phyloP scores from a whole-genome alignment of 2,113 vertebrate genomes.

The Equus przewalskii region DNA sequence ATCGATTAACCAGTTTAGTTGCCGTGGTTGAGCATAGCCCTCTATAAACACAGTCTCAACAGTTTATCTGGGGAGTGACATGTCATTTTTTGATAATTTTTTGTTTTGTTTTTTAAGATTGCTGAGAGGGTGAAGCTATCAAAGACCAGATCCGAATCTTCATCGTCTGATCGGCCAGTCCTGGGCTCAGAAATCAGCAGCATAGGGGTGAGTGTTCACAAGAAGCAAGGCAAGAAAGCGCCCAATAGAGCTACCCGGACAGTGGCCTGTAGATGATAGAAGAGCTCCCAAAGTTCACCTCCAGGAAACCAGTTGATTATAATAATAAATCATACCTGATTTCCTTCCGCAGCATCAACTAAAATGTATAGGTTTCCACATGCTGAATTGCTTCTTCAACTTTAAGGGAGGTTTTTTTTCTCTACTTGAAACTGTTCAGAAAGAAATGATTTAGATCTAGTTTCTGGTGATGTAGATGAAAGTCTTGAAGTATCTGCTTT shows the following conservation, averaged over 20 bases:
- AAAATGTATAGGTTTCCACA: background rate
- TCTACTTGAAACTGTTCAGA: background rate
- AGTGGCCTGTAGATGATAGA: rapidly evolving
- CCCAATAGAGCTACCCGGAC: background rate
- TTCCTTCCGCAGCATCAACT: slow-evolving; percentile 4
- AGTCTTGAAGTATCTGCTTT: background rate
- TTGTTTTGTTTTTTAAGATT: slow-evolving; percentile 87
- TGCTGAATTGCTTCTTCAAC: background rate
- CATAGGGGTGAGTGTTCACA: slow-evolving; percentile 90
- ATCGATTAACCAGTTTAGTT: background rate
- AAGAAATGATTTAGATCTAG: background rate
- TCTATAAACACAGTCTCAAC: too few relatives aligned
- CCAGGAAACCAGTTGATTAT: background rate
- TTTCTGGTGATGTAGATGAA: background rate
- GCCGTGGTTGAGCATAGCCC: background rate
- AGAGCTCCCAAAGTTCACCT: background rate
- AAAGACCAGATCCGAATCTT: slow-evolving; percentile 94
- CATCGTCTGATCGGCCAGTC: slow-evolving; percentile 92
- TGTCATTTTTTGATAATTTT: slow-evolving; percentile 44
- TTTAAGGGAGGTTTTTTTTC: background rate
- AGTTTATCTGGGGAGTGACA: background rate
- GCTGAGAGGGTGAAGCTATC: slow-evolving; percentile 95
- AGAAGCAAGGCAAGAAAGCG: background rate
- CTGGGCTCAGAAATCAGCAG: slow-evolving; percentile 95
- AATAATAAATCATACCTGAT: background rate